Evolutionary conservation across 2,797 vertebrate genomes (phyloP).

Genomic region (Antrozous pallidus): DNA sequence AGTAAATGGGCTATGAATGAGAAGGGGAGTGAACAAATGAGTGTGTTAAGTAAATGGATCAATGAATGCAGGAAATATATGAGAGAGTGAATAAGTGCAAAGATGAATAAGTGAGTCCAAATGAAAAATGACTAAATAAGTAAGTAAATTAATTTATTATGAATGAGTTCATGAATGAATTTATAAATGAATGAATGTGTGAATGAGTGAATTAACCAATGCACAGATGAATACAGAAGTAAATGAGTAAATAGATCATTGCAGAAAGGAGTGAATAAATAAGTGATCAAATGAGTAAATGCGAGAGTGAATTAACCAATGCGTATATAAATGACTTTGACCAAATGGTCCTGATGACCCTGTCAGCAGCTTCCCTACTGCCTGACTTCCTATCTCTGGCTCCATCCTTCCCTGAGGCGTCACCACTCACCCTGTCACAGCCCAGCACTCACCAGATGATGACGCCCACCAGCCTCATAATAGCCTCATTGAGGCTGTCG

Average conservation of each 20-base stretch:
- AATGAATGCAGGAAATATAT: not conserved
- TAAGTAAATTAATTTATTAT: not conserved
- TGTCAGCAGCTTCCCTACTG: not conserved
- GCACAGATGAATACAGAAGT: not conserved
- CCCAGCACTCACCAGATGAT: constrained; percentile 93
- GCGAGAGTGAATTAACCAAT: not conserved
- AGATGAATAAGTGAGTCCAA: not conserved
- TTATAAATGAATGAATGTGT: not conserved
- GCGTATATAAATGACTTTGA: not conserved
- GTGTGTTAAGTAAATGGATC: not conserved
- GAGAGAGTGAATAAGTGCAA: not conserved
- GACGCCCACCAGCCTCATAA: constrained; percentile 95
- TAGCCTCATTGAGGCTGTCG: constrained; percentile 95
- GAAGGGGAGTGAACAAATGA: not conserved
- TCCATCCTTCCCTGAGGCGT: constrained; percentile 42
- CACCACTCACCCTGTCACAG: not conserved
- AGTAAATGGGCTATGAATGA: not conserved
- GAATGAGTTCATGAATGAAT: not conserved
- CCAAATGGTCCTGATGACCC: not conserved
- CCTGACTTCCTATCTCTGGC: constrained; percentile 15
- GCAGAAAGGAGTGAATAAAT: not conserved
- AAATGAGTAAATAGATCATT: not conserved
- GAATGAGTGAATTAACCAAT: not conserved
- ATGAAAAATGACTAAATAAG: not conserved
- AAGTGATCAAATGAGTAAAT: not conserved